Base-by-base conservation (phyloP, 2,797 vertebrate genomes). In the Phataginus tetradactyla region DNA sequence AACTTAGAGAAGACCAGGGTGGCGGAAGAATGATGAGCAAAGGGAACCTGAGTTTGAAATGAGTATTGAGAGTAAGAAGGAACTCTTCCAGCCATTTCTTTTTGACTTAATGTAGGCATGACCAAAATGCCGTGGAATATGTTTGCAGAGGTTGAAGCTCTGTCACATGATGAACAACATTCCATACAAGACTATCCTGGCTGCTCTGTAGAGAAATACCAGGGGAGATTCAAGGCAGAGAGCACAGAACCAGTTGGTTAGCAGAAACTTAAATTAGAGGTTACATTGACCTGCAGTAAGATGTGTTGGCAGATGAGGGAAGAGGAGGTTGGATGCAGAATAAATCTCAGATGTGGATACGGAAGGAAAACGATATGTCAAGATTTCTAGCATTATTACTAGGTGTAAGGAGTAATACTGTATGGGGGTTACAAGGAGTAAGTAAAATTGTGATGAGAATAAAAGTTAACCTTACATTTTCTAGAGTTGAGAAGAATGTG, bases 381-480 rank as follows among this genome's bases (percentile, higher is more conserved):
- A 39, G 5, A 53, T 39, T 57, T 57, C 37, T 20, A 95, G 23
- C 23, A 85, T 27, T 29, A 32, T 61, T 49, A 4, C 13, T 49
- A 61, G 1, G 0, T 34, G 6, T 20, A 29, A 86, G 34, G 9
- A 85, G 59, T 64, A 51, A 27, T 69, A 51, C 29, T 89, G 3
- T 5, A 21, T 69, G 23, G 55, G 4, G n/a, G 4, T 83, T 81
- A 61, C 7, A 51, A 0, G 42, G 0, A 7, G 3, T 39, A 71
- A n/a, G 2, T 34, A 21, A 27, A 29, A 12, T 29, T 18, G 23
- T 63, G 23, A 72, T 72, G 2, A 49, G 23, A 92, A 42, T 84
- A 77, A 86, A 59, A 90, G 2, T 79, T 34, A 59, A 49, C 23
- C 69, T n/a, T 61, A 21, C 25, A 94, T 1, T 86, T 79, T n/a